Evolutionary conservation across 2,888 invertebrate genomes (phyloP).

Genomic region (Chrysodeixis includens): DNA sequence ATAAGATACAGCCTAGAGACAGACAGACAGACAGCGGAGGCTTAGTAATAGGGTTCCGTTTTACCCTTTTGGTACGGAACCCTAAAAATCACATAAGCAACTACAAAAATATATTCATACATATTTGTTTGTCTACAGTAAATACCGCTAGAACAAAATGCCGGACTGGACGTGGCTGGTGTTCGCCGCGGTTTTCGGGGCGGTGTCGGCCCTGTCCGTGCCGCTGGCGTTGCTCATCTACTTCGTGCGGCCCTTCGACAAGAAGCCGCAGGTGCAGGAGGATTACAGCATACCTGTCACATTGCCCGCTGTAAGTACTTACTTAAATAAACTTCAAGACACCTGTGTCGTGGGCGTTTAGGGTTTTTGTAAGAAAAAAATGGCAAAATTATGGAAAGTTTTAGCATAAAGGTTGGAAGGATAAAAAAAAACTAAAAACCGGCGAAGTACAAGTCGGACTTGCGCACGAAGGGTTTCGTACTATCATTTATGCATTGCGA

Average conservation of each 20-base stretch:
- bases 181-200: constrained; percentile 80
- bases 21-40: too few species aligned
- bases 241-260: constrained; percentile 78
- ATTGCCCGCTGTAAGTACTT: constrained; percentile 78
- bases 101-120: too few species aligned
- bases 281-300: constrained; percentile 74
- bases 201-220: constrained; percentile 76
- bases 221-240: constrained; percentile 78
- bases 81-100: too few species aligned
- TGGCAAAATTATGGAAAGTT: too few species aligned
- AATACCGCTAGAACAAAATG: constrained; percentile 68
- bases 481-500: too few species aligned
- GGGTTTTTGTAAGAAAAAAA: too few species aligned
- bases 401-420: neutral
- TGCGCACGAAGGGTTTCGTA: too few species aligned
- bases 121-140: constrained; percentile 45
- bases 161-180: constrained; percentile 86
- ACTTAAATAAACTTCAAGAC: neutral
- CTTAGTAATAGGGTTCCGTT: too few species aligned
- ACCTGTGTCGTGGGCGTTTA: too few species aligned
- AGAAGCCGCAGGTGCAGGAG: constrained; percentile 67
- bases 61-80: too few species aligned
- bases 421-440: neutral
- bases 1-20: too few species aligned
- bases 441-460: too few species aligned